These are phyloP conservation scores for Lithophane leautieri DNA, from an alignment of 2,888 invertebrate genomes.

Conservation along the genomic window DNA sequence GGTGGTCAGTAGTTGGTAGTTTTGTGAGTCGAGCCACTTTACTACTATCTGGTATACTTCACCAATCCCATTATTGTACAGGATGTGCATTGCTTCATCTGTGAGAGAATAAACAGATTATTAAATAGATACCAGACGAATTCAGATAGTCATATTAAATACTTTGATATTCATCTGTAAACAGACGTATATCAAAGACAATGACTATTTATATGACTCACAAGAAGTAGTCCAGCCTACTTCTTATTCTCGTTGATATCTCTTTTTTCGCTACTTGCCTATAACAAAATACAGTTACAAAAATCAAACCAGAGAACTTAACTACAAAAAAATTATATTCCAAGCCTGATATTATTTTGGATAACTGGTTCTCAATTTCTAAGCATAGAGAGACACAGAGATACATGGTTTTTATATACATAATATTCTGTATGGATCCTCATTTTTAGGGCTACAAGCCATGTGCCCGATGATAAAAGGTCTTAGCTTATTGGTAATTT, in stretches of 20 bases:
- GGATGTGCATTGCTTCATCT: slow-evolving; percentile 96
- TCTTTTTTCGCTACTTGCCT: background rate
- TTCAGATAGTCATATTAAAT: background rate
- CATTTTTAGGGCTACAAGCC: background rate
- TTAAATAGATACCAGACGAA: background rate
- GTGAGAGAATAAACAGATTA: slow-evolving; percentile 37
- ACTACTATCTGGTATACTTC: slow-evolving; percentile 93
- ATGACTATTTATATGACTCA: background rate
- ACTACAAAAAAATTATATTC: background rate
- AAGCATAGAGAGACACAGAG: background rate
- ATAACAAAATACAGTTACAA: background rate
- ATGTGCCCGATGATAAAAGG: accelerated
- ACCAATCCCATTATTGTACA: slow-evolving; percentile 95
- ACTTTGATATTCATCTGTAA: background rate
- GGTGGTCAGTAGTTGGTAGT: slow-evolving; percentile 94
- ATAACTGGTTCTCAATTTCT: background rate
- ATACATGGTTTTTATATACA: background rate
- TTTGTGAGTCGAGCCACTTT: slow-evolving; percentile 94
- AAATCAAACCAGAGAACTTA: background rate
- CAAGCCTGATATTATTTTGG: background rate
- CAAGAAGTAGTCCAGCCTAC: too few species aligned
- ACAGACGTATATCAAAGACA: background rate
- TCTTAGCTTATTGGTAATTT: too few species aligned
- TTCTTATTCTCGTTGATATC: too few species aligned
- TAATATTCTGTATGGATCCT: background rate